phyloP scores from a whole-genome alignment of 2,797 vertebrate species.

The Aselliscus stoliczkanus region DNA sequence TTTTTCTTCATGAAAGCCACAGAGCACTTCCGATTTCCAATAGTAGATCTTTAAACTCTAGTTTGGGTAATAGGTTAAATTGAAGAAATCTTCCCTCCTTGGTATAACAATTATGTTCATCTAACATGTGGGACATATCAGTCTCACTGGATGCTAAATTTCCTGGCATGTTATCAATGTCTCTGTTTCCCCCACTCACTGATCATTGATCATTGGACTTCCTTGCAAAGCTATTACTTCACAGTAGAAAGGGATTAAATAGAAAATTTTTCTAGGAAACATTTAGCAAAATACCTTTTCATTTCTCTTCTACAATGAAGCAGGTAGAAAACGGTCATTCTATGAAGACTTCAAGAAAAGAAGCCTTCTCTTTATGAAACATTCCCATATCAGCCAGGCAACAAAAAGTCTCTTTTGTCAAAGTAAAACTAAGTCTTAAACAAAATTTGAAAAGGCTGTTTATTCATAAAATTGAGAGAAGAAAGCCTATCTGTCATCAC shows the following conservation, averaged over 20 bases:
- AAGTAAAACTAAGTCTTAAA: background rate
- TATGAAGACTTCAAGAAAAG: background rate
- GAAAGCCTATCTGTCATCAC: background rate
- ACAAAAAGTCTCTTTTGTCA: background rate
- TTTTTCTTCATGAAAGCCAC: background rate
- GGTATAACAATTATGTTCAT: background rate
- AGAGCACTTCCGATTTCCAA: background rate
- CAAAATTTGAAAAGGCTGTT: background rate
- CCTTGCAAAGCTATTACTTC: background rate
- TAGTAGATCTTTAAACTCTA: background rate
- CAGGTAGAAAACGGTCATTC: background rate
- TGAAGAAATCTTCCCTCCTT: background rate
- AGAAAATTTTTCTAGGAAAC: background rate
- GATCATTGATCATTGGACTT: background rate
- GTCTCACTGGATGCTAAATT: background rate
- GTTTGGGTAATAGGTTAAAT: background rate
- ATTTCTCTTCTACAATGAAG: background rate
- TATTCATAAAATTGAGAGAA: background rate
- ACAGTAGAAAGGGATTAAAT: background rate
- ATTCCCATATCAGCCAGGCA: background rate
- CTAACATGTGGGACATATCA: background rate
- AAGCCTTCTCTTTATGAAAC: background rate
- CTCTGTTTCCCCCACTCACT: background rate
- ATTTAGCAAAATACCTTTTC: background rate
- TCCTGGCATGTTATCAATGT: background rate